phyloP scores from a whole-genome alignment of 2,797 vertebrate genomes.

The Tenualosa ilisha region DNA sequence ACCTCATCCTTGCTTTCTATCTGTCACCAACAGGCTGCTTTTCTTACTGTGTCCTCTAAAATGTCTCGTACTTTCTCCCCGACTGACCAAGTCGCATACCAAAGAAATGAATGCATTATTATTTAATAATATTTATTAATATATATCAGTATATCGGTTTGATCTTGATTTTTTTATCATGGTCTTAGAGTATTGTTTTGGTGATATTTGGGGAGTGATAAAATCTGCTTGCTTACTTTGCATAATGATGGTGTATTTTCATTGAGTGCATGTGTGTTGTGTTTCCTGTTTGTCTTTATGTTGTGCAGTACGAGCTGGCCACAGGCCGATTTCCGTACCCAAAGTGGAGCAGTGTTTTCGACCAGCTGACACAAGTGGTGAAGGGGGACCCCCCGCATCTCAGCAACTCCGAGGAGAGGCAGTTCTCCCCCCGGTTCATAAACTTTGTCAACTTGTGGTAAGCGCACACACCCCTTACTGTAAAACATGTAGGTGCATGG shows the following conservation, averaged over 20 bases:
- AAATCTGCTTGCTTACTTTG: neutral
- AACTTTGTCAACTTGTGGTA: conserved; percentile 98
- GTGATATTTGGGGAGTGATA: neutral
- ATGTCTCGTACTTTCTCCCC: too few relatives aligned
- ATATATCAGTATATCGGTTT: neutral
- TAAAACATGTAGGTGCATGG: neutral
- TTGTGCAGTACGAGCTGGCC: conserved; percentile 89
- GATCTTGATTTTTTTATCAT: neutral
- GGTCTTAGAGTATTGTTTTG: neutral
- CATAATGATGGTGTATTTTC: neutral
- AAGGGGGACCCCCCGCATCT: conserved; percentile 97
- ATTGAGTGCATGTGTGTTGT: conserved; percentile 12
- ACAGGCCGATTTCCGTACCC: conserved; percentile 96
- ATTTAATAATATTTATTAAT: too few relatives aligned
- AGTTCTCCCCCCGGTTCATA: conserved; percentile 97
- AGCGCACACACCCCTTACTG: conserved; percentile 51
- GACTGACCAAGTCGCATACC: too few relatives aligned
- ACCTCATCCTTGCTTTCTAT: neutral
- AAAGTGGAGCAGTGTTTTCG: conserved; percentile 99
- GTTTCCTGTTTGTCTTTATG: conserved; percentile 17
- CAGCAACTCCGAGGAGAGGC: conserved; percentile 93
- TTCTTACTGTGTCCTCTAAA: too few relatives aligned
- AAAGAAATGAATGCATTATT: too few relatives aligned
- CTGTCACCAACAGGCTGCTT: too few relatives aligned
- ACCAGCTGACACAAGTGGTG: conserved; percentile 97